phyloP scores from a whole-genome alignment of 2,113 vertebrate species.

The Porphyrio hochstetteri region DNA sequence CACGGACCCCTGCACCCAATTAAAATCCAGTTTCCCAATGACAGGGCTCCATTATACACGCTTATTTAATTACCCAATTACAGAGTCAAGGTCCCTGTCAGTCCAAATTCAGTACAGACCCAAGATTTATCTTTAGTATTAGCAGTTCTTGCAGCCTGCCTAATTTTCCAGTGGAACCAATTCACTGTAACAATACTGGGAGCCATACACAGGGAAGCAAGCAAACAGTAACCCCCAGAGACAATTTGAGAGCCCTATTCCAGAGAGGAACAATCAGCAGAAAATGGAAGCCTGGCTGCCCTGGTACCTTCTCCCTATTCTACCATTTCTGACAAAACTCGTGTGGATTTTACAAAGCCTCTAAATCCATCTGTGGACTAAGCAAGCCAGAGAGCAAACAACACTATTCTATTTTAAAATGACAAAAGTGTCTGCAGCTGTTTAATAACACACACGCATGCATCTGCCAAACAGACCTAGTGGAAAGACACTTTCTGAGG shows the following conservation, averaged over 20 bases:
- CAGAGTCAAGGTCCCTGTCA: neutral
- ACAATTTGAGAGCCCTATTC: neutral
- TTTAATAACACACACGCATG: conserved; percentile 17
- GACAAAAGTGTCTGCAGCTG: conserved; percentile 7
- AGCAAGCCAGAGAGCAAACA: neutral
- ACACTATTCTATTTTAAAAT: neutral
- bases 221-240: neutral
- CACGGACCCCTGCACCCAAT: neutral
- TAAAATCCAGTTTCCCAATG: neutral
- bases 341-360: neutral
- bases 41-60: neutral
- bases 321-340: neutral
- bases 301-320: neutral
- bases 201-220: neutral
- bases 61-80: neutral
- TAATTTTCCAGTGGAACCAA: neutral
- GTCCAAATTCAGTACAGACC: neutral
- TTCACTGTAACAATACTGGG: neutral
- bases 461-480: conserved; percentile 40
- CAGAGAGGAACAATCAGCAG: neutral
- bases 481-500: neutral
- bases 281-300: neutral
- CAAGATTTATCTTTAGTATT: neutral
- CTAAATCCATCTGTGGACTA: neutral
- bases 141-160: neutral